These are phyloP conservation scores for Triplophysa rosa DNA, from an alignment of 2,113 vertebrate genomes.

Conservation along the genomic window DNA sequence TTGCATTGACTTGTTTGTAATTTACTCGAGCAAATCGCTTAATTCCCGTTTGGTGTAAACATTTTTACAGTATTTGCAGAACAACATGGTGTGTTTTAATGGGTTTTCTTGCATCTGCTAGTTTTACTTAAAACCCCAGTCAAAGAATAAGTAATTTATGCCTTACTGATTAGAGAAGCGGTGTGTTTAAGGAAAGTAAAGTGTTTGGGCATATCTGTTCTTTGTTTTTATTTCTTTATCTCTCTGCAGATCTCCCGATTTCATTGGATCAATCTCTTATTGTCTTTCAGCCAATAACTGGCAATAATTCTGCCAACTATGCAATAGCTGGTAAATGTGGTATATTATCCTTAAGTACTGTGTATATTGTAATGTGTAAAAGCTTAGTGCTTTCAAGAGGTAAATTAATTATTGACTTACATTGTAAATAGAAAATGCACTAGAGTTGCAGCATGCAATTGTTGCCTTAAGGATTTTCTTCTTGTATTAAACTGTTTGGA, in stretches of 20 bases:
- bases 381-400: no score
- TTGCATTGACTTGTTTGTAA: no score
- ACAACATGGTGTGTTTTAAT: neutral
- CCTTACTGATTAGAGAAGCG: neutral
- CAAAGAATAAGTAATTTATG: neutral
- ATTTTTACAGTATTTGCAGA: neutral
- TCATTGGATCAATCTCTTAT: neutral
- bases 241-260: neutral
- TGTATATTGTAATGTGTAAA: no score
- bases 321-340: neutral
- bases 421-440: no score
- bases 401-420: no score
- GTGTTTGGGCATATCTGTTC: neutral
- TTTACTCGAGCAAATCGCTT: no score
- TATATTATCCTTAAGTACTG: no score
- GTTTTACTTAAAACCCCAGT: neutral
- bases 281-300: neutral
- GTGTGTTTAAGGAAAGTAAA: neutral
- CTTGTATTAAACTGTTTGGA: no score
- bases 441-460: no score
- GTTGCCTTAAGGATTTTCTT: no score
- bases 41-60: no score
- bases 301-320: neutral
- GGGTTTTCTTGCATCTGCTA: no score
- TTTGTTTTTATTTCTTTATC: neutral